phyloP scores from a whole-genome alignment of 2,888 invertebrate species.

The Rhimphoctona megacephalus region DNA sequence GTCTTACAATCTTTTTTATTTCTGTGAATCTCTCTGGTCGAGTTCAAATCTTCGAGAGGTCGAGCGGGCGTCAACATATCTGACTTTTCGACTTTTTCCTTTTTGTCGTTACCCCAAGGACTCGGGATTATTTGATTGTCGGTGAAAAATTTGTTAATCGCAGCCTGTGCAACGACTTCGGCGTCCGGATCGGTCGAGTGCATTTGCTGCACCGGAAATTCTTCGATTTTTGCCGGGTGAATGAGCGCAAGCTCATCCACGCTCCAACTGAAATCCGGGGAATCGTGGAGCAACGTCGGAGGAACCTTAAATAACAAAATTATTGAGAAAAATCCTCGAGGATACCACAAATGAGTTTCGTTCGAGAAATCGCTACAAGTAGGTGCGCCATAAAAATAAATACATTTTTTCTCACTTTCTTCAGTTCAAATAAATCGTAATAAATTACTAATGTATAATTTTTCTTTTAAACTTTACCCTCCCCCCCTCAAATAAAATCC shows the following conservation, averaged over 20 bases:
- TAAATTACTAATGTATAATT: no score
- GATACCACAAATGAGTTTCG: background rate
- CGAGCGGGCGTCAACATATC: slow-evolving; percentile 74
- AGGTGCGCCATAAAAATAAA: no score
- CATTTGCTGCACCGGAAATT: slow-evolving; percentile 87
- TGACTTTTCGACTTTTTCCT: slow-evolving; percentile 67
- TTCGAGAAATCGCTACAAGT: no score
- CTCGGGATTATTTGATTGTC: slow-evolving; percentile 87
- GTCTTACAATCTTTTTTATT: slow-evolving; percentile 77
- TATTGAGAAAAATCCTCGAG: background rate
- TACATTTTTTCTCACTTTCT: no score
- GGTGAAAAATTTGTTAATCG: slow-evolving; percentile 88
- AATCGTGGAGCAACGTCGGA: slow-evolving; percentile 69
- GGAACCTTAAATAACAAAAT: slow-evolving; percentile 14
- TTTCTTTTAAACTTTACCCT: no score
- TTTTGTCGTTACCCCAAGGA: slow-evolving; percentile 84
- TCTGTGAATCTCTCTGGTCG: slow-evolving; percentile 70
- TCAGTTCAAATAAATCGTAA: no score
- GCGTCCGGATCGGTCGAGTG: slow-evolving; percentile 88
- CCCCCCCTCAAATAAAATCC: no score
- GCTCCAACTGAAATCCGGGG: slow-evolving; percentile 88
- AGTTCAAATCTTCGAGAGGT: slow-evolving; percentile 67
- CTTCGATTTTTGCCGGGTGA: slow-evolving; percentile 90
- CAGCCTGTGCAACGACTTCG: slow-evolving; percentile 89
- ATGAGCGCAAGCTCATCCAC: slow-evolving; percentile 90